phyloP scores from a whole-genome alignment of 1,140 invertebrate species.

The Drosophila nasuta region DNA sequence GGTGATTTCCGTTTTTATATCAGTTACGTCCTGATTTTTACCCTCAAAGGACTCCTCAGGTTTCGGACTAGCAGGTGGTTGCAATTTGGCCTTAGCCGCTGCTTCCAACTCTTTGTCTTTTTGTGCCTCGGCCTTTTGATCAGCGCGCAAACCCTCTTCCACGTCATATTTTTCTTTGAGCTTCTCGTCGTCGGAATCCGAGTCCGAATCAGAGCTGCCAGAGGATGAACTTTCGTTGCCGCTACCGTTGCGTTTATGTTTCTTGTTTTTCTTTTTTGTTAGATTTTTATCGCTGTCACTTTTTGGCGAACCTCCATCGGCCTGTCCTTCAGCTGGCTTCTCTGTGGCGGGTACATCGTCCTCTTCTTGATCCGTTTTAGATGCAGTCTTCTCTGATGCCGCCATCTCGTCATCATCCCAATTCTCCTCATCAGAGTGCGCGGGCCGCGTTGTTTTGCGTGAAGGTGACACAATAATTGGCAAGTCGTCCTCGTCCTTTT shows the following conservation, averaged over 20 bases:
- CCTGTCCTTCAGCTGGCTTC: neutral
- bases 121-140: constrained; percentile 65
- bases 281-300: constrained; percentile 73
- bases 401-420: constrained; percentile 80
- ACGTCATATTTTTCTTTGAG: constrained; percentile 85
- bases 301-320: constrained; percentile 41
- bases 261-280: constrained; percentile 73
- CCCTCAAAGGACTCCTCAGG: constrained; percentile 8
- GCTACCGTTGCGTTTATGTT: constrained; percentile 85
- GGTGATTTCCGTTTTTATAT: constrained; percentile 15
- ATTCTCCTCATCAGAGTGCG: constrained; percentile 84
- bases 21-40: constrained; percentile 20
- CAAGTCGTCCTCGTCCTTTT: constrained; percentile 59
- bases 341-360: neutral
- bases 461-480: constrained; percentile 67
- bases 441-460: constrained; percentile 25
- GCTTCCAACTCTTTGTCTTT: constrained; percentile 51
- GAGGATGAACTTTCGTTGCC: constrained; percentile 82
- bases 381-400: constrained; percentile 7
- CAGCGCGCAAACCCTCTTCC: constrained; percentile 60
- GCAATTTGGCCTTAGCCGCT: constrained; percentile 72
- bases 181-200: constrained; percentile 78
- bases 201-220: constrained; percentile 70
- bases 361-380: constrained; percentile 40
- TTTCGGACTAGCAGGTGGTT: constrained; percentile 37